These are phyloP conservation scores for Petrophora chlorosata DNA, from an alignment of 2,888 invertebrate genomes.

Conservation along the genomic window DNA sequence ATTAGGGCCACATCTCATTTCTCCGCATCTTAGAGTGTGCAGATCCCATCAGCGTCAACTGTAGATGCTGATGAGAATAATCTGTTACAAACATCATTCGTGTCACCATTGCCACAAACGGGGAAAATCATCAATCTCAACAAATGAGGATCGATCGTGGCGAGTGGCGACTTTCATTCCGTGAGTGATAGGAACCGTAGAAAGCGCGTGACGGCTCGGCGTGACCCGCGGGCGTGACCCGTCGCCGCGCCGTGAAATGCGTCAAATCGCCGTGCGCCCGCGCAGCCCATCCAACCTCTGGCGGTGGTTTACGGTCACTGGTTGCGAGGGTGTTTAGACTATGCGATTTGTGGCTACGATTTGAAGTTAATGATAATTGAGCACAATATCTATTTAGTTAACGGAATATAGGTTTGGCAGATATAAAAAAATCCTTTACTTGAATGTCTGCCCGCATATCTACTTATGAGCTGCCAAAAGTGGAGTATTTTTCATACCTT, in stretches of 20 bases:
- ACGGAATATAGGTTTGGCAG: no score
- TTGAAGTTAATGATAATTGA: no score
- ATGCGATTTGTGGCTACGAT: constrained; percentile 29
- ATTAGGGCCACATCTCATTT: neutral
- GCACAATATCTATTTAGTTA: no score
- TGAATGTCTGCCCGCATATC: no score
- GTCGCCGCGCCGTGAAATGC: constrained; percentile 72
- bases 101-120: constrained; percentile 21
- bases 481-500: no score
- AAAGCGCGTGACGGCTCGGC: constrained; percentile 76
- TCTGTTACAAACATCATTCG: constrained; percentile 17
- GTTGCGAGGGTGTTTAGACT: constrained; percentile 36
- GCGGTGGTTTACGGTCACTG: constrained; percentile 55
- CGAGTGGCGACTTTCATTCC: constrained; percentile 62
- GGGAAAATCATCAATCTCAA: constrained; percentile 33
- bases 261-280: constrained; percentile 82
- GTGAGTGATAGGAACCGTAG: constrained; percentile 56
- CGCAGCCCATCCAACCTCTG: constrained; percentile 42
- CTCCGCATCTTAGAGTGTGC: neutral
- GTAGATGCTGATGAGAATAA: no score
- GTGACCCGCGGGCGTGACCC: constrained; percentile 76
- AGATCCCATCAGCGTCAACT: neutral
- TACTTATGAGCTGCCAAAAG: no score
- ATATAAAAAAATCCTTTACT: no score
- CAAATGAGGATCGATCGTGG: constrained; percentile 42